Conservation (phyloP, 2,113 vertebrate genomes). For the Hippopotamus amphibius region DNA sequence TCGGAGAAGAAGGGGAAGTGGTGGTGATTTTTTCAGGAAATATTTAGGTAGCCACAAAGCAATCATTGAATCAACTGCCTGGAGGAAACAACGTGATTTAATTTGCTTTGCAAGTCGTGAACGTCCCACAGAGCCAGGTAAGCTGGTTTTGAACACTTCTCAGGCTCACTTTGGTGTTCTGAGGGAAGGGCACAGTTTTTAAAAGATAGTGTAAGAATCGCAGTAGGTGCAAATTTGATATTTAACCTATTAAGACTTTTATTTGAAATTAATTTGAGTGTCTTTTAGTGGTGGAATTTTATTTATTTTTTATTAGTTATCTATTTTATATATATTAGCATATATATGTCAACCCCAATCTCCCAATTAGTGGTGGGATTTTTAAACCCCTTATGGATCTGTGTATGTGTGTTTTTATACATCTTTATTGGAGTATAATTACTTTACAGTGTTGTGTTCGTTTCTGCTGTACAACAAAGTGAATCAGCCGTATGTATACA, state of each 20-base stretch:
- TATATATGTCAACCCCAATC: too few species aligned
- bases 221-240: background rate
- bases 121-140: slow-evolving; percentile 60
- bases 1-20: background rate
- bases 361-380: background rate
- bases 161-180: background rate
- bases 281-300: background rate
- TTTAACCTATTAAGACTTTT: background rate
- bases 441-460: too few species aligned
- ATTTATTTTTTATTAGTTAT: too few species aligned
- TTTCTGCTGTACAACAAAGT: too few species aligned
- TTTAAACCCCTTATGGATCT: background rate
- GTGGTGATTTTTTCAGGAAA: slow-evolving; percentile 34
- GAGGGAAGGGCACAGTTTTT: background rate
- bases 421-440: too few species aligned
- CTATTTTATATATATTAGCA: too few species aligned
- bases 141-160: slow-evolving; percentile 67
- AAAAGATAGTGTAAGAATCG: background rate
- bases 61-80: slow-evolving; percentile 34
- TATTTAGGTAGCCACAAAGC: background rate
- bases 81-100: slow-evolving; percentile 56
- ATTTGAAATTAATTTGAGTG: background rate
- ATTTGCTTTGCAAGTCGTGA: slow-evolving; percentile 57
- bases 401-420: background rate
- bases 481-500: too few species aligned